Evolutionary conservation across 2,797 vertebrate species (phyloP), one percentile per base, ranked within the genome.

Genomic region (Loris lydekkerianus): DNA sequence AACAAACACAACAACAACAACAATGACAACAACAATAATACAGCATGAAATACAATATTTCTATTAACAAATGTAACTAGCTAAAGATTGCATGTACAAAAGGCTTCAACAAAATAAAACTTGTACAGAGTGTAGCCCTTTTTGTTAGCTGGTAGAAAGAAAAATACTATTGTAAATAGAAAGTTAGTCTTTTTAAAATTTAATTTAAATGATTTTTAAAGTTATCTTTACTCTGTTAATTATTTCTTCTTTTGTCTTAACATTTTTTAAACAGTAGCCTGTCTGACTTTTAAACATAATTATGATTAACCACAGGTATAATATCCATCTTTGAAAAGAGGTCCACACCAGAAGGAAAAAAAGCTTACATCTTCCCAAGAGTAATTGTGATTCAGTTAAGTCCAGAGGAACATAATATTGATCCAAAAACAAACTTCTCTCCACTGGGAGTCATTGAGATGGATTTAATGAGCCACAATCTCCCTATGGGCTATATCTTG

Each of bases 381-480:
- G 77, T 90, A 96, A 70, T 6, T 90, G 49, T 34, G 37, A 93
- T 92, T 94, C 84, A 60, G 27, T 43, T 58, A 95, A 90, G 13
- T 83, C 84, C 58, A 94, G 40, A 56, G 72, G 78, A 87, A 94
- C 13, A 88, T 56, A 93, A 93, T 97, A 97, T 95, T 89, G 84
- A 91, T 94, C 76, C 56, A 1, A 87, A 89, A 93, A 89, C 84
- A 56, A 65, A 75, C 53, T 88, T 94, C 37, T 94, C 40, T 94
- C 63, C 87, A 76, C 7, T 3, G 34, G 56, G 69, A 90, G 53
- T 82, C 72, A 87, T 75, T 78, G 86, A 91, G 95, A 56, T 20
- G 69, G 76, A 91, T 83, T 95, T 97, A 97, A 95, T 80, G 80
- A 96, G 86, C 65, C 18, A 43, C 69, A 86, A 89, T 94, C 40